These are phyloP conservation scores for Eledona agricola DNA, from an alignment of 2,888 invertebrate genomes.

Conservation along the genomic window DNA sequence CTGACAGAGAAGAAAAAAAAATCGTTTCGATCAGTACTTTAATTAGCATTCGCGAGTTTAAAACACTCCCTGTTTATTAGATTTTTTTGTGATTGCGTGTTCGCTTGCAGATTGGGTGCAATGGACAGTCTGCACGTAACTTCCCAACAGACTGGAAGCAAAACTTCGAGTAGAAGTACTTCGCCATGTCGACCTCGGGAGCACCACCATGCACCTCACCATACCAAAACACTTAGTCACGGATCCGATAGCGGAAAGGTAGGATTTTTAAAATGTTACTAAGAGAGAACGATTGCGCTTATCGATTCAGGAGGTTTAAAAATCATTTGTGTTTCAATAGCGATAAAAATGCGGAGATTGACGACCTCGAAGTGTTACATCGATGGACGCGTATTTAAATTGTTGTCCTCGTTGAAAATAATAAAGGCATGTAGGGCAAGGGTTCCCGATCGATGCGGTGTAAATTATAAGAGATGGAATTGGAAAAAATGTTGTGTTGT, in stretches of 20 bases:
- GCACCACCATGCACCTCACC: constrained; percentile 50
- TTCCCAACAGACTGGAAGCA: constrained; percentile 63
- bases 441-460: too few species aligned
- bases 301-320: constrained; percentile 21
- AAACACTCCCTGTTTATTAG: not conserved
- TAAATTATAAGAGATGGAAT: too few species aligned
- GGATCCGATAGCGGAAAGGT: constrained; percentile 62
- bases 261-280: constrained; percentile 31
- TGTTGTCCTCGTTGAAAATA: not conserved
- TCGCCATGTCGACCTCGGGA: constrained; percentile 67
- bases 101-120: constrained; percentile 55
- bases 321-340: constrained; percentile 23
- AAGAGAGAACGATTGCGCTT: constrained; percentile 10
- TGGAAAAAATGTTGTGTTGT: too few species aligned
- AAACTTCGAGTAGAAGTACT: constrained; percentile 71
- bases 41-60: constrained; percentile 2
- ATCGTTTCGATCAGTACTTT: constrained; percentile 1
- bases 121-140: constrained; percentile 64
- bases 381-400: not conserved
- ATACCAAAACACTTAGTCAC: constrained; percentile 60
- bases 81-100: constrained; percentile 9
- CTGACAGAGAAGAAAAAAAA: not conserved
- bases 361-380: constrained; percentile 20
- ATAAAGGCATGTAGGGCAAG: too few species aligned
- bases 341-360: constrained; percentile 20